A percentile compares a stretch with the other conserved stretches of the same genome.
Evolutionary conservation across 2,888 invertebrate genomes (phyloP).

Genomic region (Xiphydria camelus): DNA sequence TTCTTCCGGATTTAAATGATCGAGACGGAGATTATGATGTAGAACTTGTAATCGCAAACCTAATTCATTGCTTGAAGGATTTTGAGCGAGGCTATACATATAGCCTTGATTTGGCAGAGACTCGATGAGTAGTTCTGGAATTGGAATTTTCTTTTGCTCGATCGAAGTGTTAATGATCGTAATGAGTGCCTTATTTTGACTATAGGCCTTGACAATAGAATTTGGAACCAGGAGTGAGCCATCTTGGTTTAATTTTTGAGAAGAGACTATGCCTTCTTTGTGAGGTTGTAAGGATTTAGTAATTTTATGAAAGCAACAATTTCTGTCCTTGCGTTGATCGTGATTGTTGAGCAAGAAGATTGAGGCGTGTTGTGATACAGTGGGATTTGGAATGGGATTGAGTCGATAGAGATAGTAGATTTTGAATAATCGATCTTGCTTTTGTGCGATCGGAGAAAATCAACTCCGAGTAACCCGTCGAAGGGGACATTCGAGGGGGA

Average conservation of each 20-base stretch:
- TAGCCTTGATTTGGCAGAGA: too few species aligned
- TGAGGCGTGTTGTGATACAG: conserved; percentile 7
- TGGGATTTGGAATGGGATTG: conserved; percentile 3
- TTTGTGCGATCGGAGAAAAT: conserved; percentile 7
- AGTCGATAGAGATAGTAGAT: conserved; percentile 6
- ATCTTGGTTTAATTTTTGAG: too few species aligned
- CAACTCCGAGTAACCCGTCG: conserved; percentile 5
- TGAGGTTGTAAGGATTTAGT: conserved; percentile 4
- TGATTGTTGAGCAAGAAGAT: background rate
- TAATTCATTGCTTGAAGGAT: too few species aligned
- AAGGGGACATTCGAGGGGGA: conserved; percentile 7
- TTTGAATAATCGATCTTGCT: conserved; percentile 6
- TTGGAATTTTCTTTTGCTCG: too few species aligned
- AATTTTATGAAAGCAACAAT: background rate
- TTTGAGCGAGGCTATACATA: too few species aligned
- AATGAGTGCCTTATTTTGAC: background rate
- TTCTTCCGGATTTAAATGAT: too few species aligned
- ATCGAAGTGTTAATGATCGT: too few species aligned
- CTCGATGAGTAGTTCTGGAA: too few species aligned
- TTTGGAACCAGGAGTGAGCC: too few species aligned
- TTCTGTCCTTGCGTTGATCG: conserved; percentile 3
- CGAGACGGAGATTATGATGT: too few species aligned
- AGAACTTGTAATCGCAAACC: too few species aligned
- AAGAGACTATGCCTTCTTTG: too few species aligned
- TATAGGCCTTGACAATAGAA: background rate